Evolutionary conservation across 2,888 invertebrate species (phyloP), one percentile per base, ranked within the genome.

Genomic region (Dryomyza anilis): DNA sequence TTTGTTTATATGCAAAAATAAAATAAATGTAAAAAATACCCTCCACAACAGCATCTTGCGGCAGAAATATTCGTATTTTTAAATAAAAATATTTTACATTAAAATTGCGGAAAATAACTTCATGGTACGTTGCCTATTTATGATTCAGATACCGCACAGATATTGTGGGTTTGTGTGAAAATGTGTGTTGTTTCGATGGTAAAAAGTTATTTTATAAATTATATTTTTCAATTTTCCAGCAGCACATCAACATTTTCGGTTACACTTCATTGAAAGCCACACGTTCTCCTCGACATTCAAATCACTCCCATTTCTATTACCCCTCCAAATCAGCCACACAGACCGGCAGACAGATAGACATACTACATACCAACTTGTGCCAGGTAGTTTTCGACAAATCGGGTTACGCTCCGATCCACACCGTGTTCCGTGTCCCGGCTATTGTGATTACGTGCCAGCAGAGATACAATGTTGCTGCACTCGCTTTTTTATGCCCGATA

Each of bases 71-170:
- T n/a, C n/a, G n/a, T n/a, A n/a, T n/a, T n/a, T n/a, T n/a, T n/a
- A n/a, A n/a, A n/a, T n/a, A 23, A 25, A 25, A 23, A 50, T 14
- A 1, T 50, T 50, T n/a, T 50, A 23, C 23, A 53, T 30, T 30
- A 30, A 29, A 30, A 53, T 30, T 53, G 53, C 53, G 53, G 53
- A 53, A 33, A 48, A 53, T 30, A 53, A 53, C 53, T 53, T 53
- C 30, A 53, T 30, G 53, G 30, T n/a, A 29, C 30, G 30, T 30
- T 53, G 53, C 53, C 30, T 53, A 30, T 53, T 21, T 30, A 23
- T 23, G 48, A 50, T 50, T 39, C 48, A 50, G 12, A 8, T 39
- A n/a, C 39, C 39, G 8, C 3, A 39, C 39, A n/a, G 39, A 39
- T 14, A 7, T n/a, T 16, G 10, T 46, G 6, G 10, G 16, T 12